Evolutionary conservation across 2,797 vertebrate genomes (phyloP).

Genomic region (Okamejei kenojei): DNA sequence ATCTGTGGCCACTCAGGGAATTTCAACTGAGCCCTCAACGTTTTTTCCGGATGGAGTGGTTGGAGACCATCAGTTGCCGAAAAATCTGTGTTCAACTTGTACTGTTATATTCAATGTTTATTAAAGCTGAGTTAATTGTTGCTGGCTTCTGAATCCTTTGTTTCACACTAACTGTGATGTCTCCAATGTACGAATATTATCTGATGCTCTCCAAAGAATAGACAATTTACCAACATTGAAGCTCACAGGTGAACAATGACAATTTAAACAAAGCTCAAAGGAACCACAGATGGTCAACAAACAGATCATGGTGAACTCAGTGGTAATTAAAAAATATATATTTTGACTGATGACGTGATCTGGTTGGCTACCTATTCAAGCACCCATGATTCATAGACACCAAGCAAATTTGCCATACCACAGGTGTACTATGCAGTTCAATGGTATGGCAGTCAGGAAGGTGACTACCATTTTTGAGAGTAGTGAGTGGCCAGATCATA

Average conservation of each 20-base stretch:
- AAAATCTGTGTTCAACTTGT: too few species aligned
- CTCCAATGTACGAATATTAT: not conserved
- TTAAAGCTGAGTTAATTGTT: not conserved
- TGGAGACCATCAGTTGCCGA: too few species aligned
- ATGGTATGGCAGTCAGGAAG: not conserved
- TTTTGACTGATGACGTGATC: not conserved
- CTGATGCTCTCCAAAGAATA: not conserved
- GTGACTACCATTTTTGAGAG: not conserved
- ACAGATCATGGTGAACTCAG: not conserved
- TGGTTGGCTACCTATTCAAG: not conserved
- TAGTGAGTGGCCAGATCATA: not conserved
- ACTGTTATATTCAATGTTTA: too few species aligned
- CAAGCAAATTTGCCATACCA: not conserved
- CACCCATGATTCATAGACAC: not conserved
- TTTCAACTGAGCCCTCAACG: too few species aligned
- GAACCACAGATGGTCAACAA: not conserved
- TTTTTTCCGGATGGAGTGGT: too few species aligned
- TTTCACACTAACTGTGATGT: not conserved
- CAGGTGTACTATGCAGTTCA: not conserved
- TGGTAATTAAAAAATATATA: too few species aligned
- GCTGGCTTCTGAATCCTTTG: not conserved
- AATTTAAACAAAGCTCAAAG: not conserved
- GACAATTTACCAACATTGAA: not conserved
- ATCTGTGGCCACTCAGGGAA: too few species aligned
- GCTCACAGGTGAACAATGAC: not conserved